phyloP scores from a whole-genome alignment of 1,140 invertebrate species.

The Scaptomyza hsui region DNA sequence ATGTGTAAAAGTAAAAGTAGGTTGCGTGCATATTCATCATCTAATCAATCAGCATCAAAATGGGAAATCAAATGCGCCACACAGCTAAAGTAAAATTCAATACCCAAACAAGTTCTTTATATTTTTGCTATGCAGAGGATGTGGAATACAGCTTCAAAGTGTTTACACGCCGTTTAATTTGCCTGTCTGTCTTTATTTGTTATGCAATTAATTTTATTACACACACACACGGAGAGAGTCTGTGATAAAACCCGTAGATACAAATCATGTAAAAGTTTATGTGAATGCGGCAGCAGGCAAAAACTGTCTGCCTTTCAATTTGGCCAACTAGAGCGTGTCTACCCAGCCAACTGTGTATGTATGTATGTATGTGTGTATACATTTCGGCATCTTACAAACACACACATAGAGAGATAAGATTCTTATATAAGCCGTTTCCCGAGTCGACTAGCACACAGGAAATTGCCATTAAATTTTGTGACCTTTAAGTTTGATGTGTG shows the following conservation, averaged over 20 bases:
- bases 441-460: constrained; percentile 38
- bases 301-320: constrained; percentile 57
- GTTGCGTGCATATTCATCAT: constrained; percentile 35
- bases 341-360: constrained; percentile 32
- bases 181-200: constrained; percentile 74
- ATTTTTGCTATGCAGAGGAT: background rate
- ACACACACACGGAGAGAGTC: constrained; percentile 9
- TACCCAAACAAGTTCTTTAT: constrained; percentile 42
- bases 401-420: constrained; percentile 37
- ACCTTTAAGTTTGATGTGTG: constrained; percentile 58
- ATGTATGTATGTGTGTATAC: constrained; percentile 15
- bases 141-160: constrained; percentile 62
- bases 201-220: constrained; percentile 79
- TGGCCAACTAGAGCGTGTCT: constrained; percentile 42
- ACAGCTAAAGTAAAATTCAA: constrained; percentile 41
- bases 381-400: constrained; percentile 30
- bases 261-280: constrained; percentile 70
- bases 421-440: constrained; percentile 50
- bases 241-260: constrained; percentile 50
- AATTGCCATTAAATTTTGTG: constrained; percentile 70
- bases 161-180: constrained; percentile 78
- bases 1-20: background rate
- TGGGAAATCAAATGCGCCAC: constrained; percentile 47
- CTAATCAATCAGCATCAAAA: constrained; percentile 63
- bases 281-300: constrained; percentile 46